Evolutionary conservation across 1,140 invertebrate genomes (phyloP), one percentile per base, ranked within the genome.

Genomic region (Cataglyphis hispanica): DNA sequence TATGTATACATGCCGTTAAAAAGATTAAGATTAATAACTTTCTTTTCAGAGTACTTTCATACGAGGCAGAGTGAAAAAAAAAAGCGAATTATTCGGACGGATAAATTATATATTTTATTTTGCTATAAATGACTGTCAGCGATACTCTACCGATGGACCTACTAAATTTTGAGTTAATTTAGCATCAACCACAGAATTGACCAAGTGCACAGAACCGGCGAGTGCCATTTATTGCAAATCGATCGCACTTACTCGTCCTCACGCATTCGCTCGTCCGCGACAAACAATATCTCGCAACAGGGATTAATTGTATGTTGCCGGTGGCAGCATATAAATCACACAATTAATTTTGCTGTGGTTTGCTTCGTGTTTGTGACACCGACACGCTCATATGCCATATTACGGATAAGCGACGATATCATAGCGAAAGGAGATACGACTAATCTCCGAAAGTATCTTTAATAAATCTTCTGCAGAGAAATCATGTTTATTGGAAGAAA

Each of bases 301-400:
- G 89, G 91, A 94, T 94, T 93, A 94, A 94, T 93, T 94, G 91
- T 92, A 93, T 93, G 90, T 94, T 94, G 93, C 91, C 87, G 60
- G 86, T 93, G 91, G 91, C 91, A 91, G 88, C 89, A 83, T 92
- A 92, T 93, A 93, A 94, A 93, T 94, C 92, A 93, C 91, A 92
- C 91, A 91, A 93, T 93, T 92, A 93, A 93, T 93, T 93, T 93
- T 89, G 85, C 87, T 85, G 69, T 81, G 86, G 86, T 53, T 90
- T 87, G 70, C 72, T 70, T 80, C 46, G 75, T 27, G 66, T 72
- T 85, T 50, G 86, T 87, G 89, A 88, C 89, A 89, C 84, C 63
- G 88, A 90, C 86, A 90, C 70, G 86, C 87, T 90, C 87, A 43
- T 91, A 87, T 88, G 89, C 84, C 13, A 63, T 74, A 56, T 87